Base-by-base conservation (phyloP, 2,113 vertebrate genomes). In the Ia io region DNA sequence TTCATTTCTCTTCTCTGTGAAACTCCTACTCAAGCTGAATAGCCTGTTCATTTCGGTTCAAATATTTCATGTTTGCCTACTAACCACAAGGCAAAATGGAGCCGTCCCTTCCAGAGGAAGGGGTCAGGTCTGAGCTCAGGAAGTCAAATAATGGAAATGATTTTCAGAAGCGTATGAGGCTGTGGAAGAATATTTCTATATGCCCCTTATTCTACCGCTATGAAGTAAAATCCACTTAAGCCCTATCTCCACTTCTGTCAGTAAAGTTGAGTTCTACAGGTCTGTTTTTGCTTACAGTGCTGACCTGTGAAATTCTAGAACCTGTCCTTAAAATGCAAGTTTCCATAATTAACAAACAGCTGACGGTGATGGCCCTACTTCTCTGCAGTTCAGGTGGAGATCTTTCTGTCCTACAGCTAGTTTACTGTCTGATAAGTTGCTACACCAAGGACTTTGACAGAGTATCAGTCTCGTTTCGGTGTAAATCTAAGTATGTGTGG, bases 401-500 rank as follows among this genome's bases (percentile, higher is more conserved):
- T 3, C 37, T 35, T 67, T 32, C 83, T 61, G 35, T 14, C 37
- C 63, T 0, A 32, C 17, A 25, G 14, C 20, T 47, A 18, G 37
- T 51, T 61, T 37, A 2, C 37, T 37, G 37, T 12, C 0, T 14
- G 40, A 1, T 9, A 61, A 18, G 5, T 0, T 80, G 28, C 49
- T 80, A 49, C 44, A 18, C 10, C 14, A 80, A 71, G 37, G 74
- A 44, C 28, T 79, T 67, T n/a, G 8, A n/a, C 4, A 65, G 65
- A 37, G 17, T 1, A 20, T 35, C 9, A 7, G 6, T 59, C 76
- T 70, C 49, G 6, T 80, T 92, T 79, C 42, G 6, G n/a, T 44
- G 5, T 79, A 23, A 53, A 78, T 35, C 20, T 18, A 94, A 71
- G 63, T 42, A 12, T 17, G 13, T 35, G 44, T 14, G 8, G 32